phyloP scores from a whole-genome alignment of 2,797 vertebrate species.

The Acanthornis magna region DNA sequence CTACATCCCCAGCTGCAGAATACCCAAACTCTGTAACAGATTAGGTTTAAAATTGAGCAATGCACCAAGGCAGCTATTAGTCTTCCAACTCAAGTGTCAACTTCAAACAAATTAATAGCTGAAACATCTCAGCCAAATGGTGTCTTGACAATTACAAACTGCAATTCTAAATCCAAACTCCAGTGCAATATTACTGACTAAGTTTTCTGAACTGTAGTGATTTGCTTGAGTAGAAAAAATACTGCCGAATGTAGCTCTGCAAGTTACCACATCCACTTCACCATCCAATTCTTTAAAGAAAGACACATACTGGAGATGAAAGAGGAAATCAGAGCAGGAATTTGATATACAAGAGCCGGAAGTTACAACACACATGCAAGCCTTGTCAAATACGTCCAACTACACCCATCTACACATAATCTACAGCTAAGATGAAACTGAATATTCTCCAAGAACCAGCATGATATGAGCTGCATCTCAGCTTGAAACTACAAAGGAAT shows the following conservation, averaged over 20 bases:
- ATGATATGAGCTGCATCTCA: background rate
- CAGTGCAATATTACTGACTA: background rate
- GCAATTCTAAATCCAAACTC: conserved; percentile 12
- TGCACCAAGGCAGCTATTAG: background rate
- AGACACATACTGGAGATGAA: conserved; percentile 26
- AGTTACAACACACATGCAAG: background rate
- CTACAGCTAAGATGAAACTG: conserved; percentile 42
- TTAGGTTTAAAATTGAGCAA: background rate
- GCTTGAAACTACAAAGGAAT: conserved; percentile 18
- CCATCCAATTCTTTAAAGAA: background rate
- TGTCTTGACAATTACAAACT: conserved; percentile 35
- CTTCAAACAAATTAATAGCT: conserved; percentile 21
- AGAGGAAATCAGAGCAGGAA: conserved; percentile 49
- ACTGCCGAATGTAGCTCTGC: background rate
- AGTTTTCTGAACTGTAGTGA: background rate
- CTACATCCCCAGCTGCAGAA: background rate
- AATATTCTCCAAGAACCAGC: conserved; percentile 10
- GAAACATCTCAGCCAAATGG: conserved; percentile 4
- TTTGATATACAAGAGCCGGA: conserved; percentile 10
- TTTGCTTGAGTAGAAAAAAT: background rate
- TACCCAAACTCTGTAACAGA: background rate
- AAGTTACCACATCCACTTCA: background rate
- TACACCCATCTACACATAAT: background rate
- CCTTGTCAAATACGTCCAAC: conserved; percentile 21
- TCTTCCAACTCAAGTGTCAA: conserved; percentile 27